Evolutionary conservation across 2,888 invertebrate species (phyloP).

Genomic region (Phoenoteleia sp.): DNA sequence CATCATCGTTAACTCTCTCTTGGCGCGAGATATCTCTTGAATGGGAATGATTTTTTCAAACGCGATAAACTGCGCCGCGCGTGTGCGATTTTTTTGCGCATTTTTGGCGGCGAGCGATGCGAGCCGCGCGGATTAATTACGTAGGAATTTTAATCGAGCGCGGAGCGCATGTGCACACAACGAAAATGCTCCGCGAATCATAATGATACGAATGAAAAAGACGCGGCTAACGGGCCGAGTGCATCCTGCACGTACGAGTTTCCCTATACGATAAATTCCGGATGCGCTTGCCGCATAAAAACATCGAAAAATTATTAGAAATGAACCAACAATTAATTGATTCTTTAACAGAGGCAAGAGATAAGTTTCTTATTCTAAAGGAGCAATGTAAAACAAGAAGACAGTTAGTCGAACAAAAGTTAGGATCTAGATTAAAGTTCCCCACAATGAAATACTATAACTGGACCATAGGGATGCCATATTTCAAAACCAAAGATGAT

Average conservation of each 20-base stretch:
- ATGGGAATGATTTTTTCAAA: constrained; percentile 20
- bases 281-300: constrained; percentile 4
- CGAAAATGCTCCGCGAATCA: constrained; percentile 20
- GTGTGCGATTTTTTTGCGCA: constrained; percentile 33
- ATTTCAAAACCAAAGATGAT: constrained; percentile 89
- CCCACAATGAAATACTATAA: constrained; percentile 35
- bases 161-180: constrained; percentile 5
- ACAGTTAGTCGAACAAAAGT: constrained; percentile 65
- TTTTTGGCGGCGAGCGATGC: constrained; percentile 13
- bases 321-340: constrained; percentile 86
- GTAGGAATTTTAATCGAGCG: constrained; percentile 54
- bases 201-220: constrained; percentile 25
- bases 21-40: background rate
- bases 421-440: constrained; percentile 53
- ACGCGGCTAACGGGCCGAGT: constrained; percentile 18
- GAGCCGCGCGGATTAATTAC: constrained; percentile 32
- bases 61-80: constrained; percentile 9
- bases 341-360: constrained; percentile 84
- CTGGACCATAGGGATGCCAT: constrained; percentile 88
- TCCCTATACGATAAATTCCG: constrained; percentile 5
- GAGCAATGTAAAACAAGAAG: constrained; percentile 84
- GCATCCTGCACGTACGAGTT: constrained; percentile 20
- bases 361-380: constrained; percentile 82
- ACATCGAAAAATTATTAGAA: constrained; percentile 76
- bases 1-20: background rate